Evolutionary conservation across 1,140 invertebrate genomes (phyloP).

Genomic region (Megalonaias nervosa): DNA sequence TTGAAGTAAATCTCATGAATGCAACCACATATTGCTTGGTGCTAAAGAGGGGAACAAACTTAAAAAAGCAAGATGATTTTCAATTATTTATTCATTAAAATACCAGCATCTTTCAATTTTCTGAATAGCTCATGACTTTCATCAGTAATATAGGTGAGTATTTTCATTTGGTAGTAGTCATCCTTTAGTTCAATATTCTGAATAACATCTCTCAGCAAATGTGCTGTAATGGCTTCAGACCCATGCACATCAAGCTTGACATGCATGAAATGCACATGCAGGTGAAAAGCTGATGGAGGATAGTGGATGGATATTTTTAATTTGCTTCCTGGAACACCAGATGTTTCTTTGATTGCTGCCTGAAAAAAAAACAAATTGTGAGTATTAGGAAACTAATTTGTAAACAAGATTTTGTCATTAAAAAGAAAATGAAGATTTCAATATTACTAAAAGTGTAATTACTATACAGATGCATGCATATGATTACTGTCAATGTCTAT

Average conservation of each 20-base stretch:
- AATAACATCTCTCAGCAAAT: conserved; percentile 91
- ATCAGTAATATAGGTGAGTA: conserved; percentile 75
- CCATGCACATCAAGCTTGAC: conserved; percentile 85
- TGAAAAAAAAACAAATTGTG: conserved; percentile 70
- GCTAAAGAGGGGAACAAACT: too few relatives aligned
- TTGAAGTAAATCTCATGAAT: too few relatives aligned
- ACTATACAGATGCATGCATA: too few relatives aligned
- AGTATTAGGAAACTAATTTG: too few relatives aligned
- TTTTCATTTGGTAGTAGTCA: conserved; percentile 89
- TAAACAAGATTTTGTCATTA: too few relatives aligned
- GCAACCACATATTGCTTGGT: too few relatives aligned
- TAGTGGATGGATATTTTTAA: conserved; percentile 92
- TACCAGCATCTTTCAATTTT: conserved; percentile 54
- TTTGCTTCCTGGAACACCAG: conserved; percentile 80
- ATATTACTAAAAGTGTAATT: too few relatives aligned
- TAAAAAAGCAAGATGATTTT: too few relatives aligned
- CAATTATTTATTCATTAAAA: too few relatives aligned
- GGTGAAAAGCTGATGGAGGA: conserved; percentile 96
- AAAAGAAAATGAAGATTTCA: too few relatives aligned
- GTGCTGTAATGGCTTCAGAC: conserved; percentile 85
- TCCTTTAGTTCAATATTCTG: too few relatives aligned
- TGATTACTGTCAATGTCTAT: too few relatives aligned
- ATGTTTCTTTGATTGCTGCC: conserved; percentile 85
- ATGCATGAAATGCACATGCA: conserved; percentile 94
- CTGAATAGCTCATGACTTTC: conserved; percentile 65